Percentiles rank a stretch among this genome's conserved stretches.
These are phyloP conservation scores for Scleropages formosus DNA, from an alignment of 2,797 vertebrate species.

Conservation along the genomic window DNA sequence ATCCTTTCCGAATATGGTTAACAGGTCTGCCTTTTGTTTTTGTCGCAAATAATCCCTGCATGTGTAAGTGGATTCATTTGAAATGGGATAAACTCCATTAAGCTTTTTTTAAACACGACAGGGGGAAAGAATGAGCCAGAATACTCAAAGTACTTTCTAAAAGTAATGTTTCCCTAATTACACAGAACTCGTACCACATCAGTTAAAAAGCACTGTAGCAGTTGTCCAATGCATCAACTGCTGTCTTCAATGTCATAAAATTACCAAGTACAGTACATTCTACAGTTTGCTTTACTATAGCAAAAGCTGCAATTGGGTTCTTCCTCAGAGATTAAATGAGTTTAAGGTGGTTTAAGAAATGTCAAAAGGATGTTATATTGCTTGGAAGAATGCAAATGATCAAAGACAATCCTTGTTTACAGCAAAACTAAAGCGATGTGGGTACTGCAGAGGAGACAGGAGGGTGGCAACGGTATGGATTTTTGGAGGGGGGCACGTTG, in stretches of 20 bases:
- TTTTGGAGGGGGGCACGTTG: constrained; percentile 46
- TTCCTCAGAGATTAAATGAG: neutral
- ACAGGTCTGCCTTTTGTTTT: constrained; percentile 52
- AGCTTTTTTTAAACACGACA: constrained; percentile 59
- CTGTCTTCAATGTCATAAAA: too few relatives aligned
- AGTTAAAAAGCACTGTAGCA: neutral
- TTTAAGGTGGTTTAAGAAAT: constrained; percentile 25
- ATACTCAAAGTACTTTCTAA: constrained; percentile 48
- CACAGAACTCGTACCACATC: neutral
- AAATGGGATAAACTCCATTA: constrained; percentile 60
- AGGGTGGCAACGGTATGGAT: constrained; percentile 29
- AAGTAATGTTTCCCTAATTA: neutral
- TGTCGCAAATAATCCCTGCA: constrained; percentile 60
- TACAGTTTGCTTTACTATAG: neutral
- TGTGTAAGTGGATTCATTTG: constrained; percentile 65
- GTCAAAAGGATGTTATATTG: constrained; percentile 28
- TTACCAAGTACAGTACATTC: neutral
- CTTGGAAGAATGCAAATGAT: constrained; percentile 31
- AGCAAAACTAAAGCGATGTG: constrained; percentile 34
- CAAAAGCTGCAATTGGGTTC: neutral
- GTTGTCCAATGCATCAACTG: neutral
- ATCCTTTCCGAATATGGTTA: constrained; percentile 47
- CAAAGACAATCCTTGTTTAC: constrained; percentile 38
- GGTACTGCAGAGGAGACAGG: constrained; percentile 30
- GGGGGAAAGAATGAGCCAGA: constrained; percentile 57